These are phyloP conservation scores for Percina caprodes DNA, from an alignment of 2,113 vertebrate species.

Conservation along the genomic window DNA sequence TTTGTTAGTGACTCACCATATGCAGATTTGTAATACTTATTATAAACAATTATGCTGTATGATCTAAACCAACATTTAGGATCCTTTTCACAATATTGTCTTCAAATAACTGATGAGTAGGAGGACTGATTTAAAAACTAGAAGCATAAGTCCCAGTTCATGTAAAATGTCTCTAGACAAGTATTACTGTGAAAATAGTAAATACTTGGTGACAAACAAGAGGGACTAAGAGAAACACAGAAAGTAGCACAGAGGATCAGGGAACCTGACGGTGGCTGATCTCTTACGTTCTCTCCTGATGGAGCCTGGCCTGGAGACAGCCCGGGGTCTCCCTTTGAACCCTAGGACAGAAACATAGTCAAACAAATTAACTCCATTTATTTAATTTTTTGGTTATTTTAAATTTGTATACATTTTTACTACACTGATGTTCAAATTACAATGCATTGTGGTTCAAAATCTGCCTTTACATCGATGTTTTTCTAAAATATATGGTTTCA, in stretches of 20 bases:
- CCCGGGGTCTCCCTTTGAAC: slow-evolving; percentile 94
- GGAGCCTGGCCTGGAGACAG: slow-evolving; percentile 90
- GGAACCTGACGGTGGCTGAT: not conserved
- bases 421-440: not conserved
- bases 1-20: not conserved
- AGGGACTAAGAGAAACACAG: not conserved
- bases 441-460: not conserved
- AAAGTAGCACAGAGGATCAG: not conserved
- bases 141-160: not conserved
- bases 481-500: not conserved
- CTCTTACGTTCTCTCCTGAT: slow-evolving; percentile 90
- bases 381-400: too few species aligned
- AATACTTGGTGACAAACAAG: not conserved
- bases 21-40: not conserved
- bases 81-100: not conserved
- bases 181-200: not conserved
- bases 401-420: not conserved
- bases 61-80: not conserved
- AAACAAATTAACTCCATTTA: too few species aligned
- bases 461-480: not conserved
- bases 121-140: not conserved
- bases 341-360: slow-evolving; percentile 79
- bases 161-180: not conserved
- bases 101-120: not conserved
- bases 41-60: not conserved